Percentiles rank a stretch among this genome's conserved stretches.
Conservation (phyloP, 2,888 invertebrate species). For the Aproaerema taeniolella region DNA sequence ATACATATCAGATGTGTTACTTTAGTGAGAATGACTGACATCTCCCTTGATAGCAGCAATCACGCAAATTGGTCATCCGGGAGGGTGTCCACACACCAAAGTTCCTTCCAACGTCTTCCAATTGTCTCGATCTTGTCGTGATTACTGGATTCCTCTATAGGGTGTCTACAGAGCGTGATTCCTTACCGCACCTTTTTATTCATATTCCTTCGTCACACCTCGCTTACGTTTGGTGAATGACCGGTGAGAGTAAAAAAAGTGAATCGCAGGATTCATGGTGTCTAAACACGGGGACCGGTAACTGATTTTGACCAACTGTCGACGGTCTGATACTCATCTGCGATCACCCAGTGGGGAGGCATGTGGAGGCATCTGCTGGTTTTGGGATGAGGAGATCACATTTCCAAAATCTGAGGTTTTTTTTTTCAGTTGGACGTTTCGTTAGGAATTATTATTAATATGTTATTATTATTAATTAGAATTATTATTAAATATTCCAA, state of each 20-base stretch:
- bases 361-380: too few relatives aligned
- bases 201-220: slow-evolving; percentile 61
- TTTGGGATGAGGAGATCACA: too few relatives aligned
- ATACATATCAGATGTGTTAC: too few relatives aligned
- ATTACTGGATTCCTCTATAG: slow-evolving; percentile 45
- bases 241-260: slow-evolving; percentile 63
- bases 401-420: too few relatives aligned
- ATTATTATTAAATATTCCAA: too few relatives aligned
- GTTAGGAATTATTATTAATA: too few relatives aligned
- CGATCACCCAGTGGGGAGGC: too few relatives aligned
- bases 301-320: slow-evolving; percentile 45
- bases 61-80: slow-evolving; percentile 47
- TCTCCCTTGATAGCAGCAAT: slow-evolving; percentile 34
- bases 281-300: slow-evolving; percentile 48
- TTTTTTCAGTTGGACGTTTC: too few relatives aligned
- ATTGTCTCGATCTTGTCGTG: slow-evolving; percentile 37
- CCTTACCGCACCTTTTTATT: slow-evolving; percentile 68
- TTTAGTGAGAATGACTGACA: too few relatives aligned
- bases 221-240: slow-evolving; percentile 68
- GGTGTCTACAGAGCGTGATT: slow-evolving; percentile 69
- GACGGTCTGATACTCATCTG: slow-evolving; percentile 12
- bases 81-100: slow-evolving; percentile 51
- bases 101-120: slow-evolving; percentile 49
- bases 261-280: slow-evolving; percentile 73
- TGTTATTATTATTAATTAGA: too few relatives aligned